A percentile compares a stretch with the other conserved stretches of the same genome.
Evolutionary conservation across 1,140 invertebrate genomes (phyloP).

Genomic region (Trichoplusia ni): DNA sequence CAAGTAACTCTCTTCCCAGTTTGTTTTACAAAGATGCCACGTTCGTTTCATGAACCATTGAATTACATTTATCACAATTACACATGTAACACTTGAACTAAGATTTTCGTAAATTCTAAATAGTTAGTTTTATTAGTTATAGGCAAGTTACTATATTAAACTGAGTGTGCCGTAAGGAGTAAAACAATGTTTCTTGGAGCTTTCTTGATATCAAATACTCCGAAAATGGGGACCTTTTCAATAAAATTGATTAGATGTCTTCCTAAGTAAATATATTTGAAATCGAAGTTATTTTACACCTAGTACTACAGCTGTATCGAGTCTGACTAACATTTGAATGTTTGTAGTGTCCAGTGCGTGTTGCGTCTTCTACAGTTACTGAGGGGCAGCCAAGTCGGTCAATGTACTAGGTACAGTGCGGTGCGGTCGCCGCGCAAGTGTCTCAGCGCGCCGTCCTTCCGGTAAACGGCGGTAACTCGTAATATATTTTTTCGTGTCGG

Average conservation of each 20-base stretch:
- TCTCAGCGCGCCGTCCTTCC: neutral
- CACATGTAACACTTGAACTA: too few relatives aligned
- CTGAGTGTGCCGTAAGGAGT: too few relatives aligned
- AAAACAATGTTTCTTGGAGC: too few relatives aligned
- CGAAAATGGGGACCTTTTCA: slow-evolving; percentile 42
- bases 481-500: slow-evolving; percentile 47
- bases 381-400: neutral
- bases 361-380: too few relatives aligned
- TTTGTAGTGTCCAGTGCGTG: neutral
- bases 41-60: too few relatives aligned
- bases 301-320: neutral
- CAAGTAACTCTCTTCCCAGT: too few relatives aligned
- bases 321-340: neutral
- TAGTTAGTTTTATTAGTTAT: too few relatives aligned
- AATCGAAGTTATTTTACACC: slow-evolving; percentile 50
- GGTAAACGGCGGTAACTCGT: slow-evolving; percentile 44
- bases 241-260: slow-evolving; percentile 54
- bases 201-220: slow-evolving; percentile 10
- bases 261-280: slow-evolving; percentile 54
- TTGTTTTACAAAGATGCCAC: too few relatives aligned
- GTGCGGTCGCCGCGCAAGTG: neutral
- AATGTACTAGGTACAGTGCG: neutral
- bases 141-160: too few relatives aligned
- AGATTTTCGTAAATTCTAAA: too few relatives aligned
- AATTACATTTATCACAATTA: too few relatives aligned